Evolutionary conservation across 2,797 vertebrate species (phyloP), one percentile per base, ranked within the genome.

Genomic region (Tragopan temminckii): DNA sequence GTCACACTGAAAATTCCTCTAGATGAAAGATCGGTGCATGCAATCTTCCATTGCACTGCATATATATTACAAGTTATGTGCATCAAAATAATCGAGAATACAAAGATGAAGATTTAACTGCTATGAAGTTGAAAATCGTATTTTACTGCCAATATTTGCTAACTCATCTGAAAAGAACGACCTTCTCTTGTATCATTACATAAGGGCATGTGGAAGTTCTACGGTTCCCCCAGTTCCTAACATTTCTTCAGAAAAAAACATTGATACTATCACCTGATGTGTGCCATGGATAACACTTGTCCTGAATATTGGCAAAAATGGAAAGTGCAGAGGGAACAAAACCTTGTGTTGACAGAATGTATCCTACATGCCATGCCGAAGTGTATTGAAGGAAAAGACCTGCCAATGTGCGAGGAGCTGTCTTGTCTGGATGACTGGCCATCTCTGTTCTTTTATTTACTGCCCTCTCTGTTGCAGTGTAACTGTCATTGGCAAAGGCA

Each of bases 31-130:
- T 36, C 21, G 57, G 38, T 13, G 27, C 20, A 8, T 40, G 18
- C 19, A 91, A 27, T 67, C 43, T 67, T 85, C 76, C 16, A 53
- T 5, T 83, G 42, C 17, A 61, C 9, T 25, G 25, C 15, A 12
- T 63, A 62, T 48, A 67, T 76, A 79, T 63, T 78, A 57, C 52
- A 81, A 33, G 33, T 21, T 84, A 42, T 8, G 11, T 53, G n/a
- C 55, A 79, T 86, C 67, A 92, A 85, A 90, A 84, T 35, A 67
- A 63, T 42, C 45, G 9, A 75, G 66, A 87, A 94, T 83, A 66
- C 29, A 25, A 93, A 89, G 63, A 66, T 5, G 36, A 38, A 89
- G 13, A 33, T 62, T 36, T 7, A 80, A 31, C 40, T 86, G 90
- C 43, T 52, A 57, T 11, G 17, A 20, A 75, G 18, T 3, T 71